A percentile compares a stretch with the other conserved stretches of the same genome.
Conservation (phyloP, 2,113 vertebrate genomes). For the Calidris pugnax region DNA sequence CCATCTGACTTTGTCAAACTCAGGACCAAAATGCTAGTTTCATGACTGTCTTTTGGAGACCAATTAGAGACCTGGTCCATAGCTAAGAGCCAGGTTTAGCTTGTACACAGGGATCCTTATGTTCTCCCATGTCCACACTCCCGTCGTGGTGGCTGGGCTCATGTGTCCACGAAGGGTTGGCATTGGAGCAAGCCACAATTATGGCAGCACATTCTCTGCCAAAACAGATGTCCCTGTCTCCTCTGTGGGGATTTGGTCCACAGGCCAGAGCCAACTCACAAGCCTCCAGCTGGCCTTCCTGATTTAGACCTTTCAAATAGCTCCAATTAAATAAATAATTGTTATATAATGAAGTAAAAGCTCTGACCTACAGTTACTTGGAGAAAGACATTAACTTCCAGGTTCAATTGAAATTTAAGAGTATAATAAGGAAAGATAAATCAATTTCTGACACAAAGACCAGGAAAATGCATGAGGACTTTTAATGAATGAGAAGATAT, state of each 20-base stretch:
- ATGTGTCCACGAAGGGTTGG: neutral
- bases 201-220: neutral
- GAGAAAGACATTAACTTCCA: neutral
- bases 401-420: neutral
- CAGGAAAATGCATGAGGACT: neutral
- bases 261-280: neutral
- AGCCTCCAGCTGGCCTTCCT: neutral
- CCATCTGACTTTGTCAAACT: neutral
- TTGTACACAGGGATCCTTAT: neutral
- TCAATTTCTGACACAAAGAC: neutral
- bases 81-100: neutral
- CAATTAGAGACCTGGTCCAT: neutral
- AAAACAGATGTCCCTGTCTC: neutral
- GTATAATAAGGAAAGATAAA: neutral
- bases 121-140: neutral
- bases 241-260: neutral
- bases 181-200: neutral
- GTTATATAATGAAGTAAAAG: neutral
- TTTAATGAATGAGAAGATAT: neutral
- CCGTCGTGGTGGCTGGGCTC: neutral
- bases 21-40: neutral
- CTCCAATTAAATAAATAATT: neutral
- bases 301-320: neutral
- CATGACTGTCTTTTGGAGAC: neutral
- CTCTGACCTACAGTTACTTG: neutral